phyloP scores from a whole-genome alignment of 2,888 invertebrate genomes.

The Arctia plantaginis region DNA sequence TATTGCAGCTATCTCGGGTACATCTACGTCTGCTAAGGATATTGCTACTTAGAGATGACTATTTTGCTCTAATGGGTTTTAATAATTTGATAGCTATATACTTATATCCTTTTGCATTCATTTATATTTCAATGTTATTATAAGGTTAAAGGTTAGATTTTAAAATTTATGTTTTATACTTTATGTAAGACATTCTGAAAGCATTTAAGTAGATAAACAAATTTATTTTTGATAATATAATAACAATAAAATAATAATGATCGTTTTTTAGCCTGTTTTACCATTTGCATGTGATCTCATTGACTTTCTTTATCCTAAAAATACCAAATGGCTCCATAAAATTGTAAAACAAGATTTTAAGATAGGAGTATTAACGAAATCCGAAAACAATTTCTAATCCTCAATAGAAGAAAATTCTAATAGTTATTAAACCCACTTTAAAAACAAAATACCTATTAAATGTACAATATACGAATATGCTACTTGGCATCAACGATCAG shows the following conservation, averaged over 20 bases:
- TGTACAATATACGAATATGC: no score
- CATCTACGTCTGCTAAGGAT: slow-evolving; percentile 7
- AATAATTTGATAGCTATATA: background rate
- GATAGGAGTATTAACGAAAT: no score
- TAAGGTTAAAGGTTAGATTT: background rate
- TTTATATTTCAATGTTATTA: background rate
- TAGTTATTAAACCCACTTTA: no score
- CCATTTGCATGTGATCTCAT: background rate
- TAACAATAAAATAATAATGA: no score
- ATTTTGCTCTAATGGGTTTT: background rate
- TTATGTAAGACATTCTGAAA: background rate
- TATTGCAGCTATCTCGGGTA: slow-evolving; percentile 14
- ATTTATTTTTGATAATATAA: no score
- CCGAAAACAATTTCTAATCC: no score
- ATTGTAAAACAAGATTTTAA: no score
- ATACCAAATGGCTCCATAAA: no score
- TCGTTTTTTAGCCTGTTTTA: background rate
- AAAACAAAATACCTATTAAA: no score
- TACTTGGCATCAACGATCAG: no score
- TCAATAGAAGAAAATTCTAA: no score
- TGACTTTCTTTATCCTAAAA: background rate
- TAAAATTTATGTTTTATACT: background rate
- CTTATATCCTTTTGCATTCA: background rate
- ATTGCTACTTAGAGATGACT: background rate
- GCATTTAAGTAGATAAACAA: no score